Conservation (phyloP, 2,888 invertebrate species). For the Dermolepida albohirtum region DNA sequence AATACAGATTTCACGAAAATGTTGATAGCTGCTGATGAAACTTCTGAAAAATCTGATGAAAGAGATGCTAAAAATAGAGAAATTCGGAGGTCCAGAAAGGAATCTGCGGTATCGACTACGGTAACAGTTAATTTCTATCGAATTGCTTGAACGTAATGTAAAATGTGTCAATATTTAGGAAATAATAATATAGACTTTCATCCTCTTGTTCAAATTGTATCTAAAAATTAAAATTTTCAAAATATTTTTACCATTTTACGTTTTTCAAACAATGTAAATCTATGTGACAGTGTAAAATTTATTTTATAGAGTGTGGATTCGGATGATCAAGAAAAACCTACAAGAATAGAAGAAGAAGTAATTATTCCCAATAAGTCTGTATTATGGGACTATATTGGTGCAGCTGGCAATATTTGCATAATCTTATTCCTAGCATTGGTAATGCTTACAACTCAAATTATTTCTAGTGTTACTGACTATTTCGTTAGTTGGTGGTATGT, state of each 20-base stretch:
- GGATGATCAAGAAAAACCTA: slow-evolving; percentile 49
- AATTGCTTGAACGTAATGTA: too few species aligned
- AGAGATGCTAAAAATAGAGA: slow-evolving; percentile 52
- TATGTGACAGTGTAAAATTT: neutral
- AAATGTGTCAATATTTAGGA: too few species aligned
- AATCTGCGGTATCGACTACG: slow-evolving; percentile 5
- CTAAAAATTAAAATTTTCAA: too few species aligned
- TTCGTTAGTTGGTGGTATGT: slow-evolving; percentile 51
- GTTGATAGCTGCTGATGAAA: slow-evolving; percentile 53
- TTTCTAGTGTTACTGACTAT: slow-evolving; percentile 48
- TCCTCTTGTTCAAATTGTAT: too few species aligned
- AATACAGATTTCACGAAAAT: slow-evolving; percentile 73
- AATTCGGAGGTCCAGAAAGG: slow-evolving; percentile 1
- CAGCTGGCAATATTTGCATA: slow-evolving; percentile 46
- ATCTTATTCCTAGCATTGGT: slow-evolving; percentile 41
- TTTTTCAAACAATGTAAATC: too few species aligned
- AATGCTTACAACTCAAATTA: slow-evolving; percentile 45
- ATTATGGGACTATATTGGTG: slow-evolving; percentile 46
- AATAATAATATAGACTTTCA: too few species aligned
- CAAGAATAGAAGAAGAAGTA: slow-evolving; percentile 48
- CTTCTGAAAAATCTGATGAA: slow-evolving; percentile 59
- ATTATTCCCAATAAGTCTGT: slow-evolving; percentile 40
- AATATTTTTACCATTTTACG: too few species aligned
- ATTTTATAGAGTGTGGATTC: slow-evolving; percentile 49
- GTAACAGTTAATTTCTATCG: neutral